Percentiles rank a stretch among this genome's conserved stretches.
Evolutionary conservation across 2,797 vertebrate genomes (phyloP).

Genomic region (Lithobates pipiens): DNA sequence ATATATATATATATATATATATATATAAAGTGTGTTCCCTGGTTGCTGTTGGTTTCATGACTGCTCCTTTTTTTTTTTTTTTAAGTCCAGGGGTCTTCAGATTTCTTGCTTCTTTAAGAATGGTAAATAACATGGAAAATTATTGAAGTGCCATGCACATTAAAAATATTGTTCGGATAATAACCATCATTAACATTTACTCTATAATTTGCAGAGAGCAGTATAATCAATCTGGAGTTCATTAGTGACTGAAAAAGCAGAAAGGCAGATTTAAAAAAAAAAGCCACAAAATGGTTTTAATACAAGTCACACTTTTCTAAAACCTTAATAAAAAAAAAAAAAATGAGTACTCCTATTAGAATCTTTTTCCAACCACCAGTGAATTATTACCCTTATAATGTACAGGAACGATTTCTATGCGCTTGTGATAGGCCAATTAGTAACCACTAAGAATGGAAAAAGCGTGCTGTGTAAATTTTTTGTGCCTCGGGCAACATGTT

Average conservation of each 20-base stretch:
- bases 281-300: not conserved
- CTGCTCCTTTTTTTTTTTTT: not conserved
- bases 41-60: not conserved
- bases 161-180: constrained; percentile 7
- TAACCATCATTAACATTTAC: constrained; percentile 25
- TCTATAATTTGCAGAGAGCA: constrained; percentile 13
- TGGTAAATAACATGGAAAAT: not conserved
- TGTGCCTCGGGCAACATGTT: not conserved
- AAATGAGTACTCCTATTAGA: not conserved
- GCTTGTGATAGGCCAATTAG: not conserved
- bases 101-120: not conserved
- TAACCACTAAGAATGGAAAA: not conserved
- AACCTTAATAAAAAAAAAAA: not conserved
- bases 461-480: too few relatives aligned
- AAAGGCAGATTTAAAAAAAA: not conserved
- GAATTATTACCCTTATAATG: not conserved
- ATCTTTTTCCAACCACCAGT: not conserved
- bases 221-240: not conserved
- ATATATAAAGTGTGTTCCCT: not conserved
- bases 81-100: not conserved
- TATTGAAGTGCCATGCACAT: not conserved
- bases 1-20: too few relatives aligned
- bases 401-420: not conserved
- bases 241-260: constrained; percentile 22
- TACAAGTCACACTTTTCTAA: not conserved